Evolutionary conservation across 1,140 invertebrate genomes (phyloP).

Genomic region (Heterodera carotae): DNA sequence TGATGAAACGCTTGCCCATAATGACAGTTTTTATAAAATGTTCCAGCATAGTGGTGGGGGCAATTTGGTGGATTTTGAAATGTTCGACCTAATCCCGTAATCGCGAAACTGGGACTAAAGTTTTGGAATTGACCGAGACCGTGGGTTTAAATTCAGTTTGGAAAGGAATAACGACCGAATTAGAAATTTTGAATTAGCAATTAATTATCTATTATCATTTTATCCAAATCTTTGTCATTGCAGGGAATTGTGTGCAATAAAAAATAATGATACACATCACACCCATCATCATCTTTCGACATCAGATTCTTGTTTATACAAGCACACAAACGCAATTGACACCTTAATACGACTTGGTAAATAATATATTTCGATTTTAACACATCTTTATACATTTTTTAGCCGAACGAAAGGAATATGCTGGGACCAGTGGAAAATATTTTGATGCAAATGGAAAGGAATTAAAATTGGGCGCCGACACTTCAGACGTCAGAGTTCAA

Average conservation of each 20-base stretch:
- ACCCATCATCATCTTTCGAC: neutral
- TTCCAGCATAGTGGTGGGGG: too few species aligned
- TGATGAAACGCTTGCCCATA: too few species aligned
- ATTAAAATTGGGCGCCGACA: constrained; percentile 34
- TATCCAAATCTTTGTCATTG: neutral
- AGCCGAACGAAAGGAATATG: constrained; percentile 18
- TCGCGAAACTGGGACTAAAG: too few species aligned
- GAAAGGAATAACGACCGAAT: neutral
- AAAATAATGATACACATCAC: neutral
- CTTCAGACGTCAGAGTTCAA: constrained; percentile 45
- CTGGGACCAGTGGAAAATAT: constrained; percentile 49
- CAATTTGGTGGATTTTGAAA: too few species aligned
- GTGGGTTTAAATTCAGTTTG: neutral
- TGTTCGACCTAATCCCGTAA: too few species aligned
- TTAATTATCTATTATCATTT: too few species aligned
- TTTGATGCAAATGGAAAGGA: constrained; percentile 53
- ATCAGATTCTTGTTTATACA: constrained; percentile 21
- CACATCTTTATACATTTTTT: neutral
- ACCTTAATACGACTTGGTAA: constrained; percentile 12
- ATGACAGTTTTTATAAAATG: too few species aligned
- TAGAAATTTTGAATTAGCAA: neutral
- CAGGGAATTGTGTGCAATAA: neutral
- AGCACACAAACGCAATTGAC: constrained; percentile 27
- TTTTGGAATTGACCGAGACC: too few species aligned
- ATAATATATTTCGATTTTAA: neutral